phyloP scores from a whole-genome alignment of 2,888 invertebrate genomes.

The Gastrophysa polygoni region DNA sequence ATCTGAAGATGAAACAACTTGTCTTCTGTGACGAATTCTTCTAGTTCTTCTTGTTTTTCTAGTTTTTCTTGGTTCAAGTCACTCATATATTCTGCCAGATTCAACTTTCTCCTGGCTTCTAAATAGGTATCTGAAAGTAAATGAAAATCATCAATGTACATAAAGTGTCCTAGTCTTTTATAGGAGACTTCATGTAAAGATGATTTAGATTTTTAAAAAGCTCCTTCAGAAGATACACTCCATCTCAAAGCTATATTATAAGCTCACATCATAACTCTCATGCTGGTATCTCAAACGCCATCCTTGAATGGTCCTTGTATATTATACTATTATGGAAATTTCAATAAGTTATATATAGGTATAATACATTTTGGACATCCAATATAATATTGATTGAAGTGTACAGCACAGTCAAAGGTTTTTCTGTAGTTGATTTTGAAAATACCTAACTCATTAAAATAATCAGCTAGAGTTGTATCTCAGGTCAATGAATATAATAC shows the following conservation, averaged over 20 bases:
- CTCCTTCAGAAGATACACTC: too few species aligned
- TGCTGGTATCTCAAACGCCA: too few species aligned
- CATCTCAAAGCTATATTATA: too few species aligned
- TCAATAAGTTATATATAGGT: neutral
- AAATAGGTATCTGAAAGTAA: constrained; percentile 5
- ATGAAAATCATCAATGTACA: neutral
- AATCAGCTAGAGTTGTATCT: too few species aligned
- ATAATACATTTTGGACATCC: neutral
- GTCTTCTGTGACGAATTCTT: constrained; percentile 5
- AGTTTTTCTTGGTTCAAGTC: neutral
- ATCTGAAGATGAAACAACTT: constrained; percentile 9
- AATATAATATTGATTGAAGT: neutral
- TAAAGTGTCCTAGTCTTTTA: neutral
- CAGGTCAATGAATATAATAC: neutral
- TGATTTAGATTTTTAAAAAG: too few species aligned
- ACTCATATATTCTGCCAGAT: constrained; percentile 9
- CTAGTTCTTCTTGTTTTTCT: neutral
- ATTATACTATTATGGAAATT: too few species aligned
- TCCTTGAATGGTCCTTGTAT: too few species aligned
- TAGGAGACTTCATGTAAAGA: too few species aligned
- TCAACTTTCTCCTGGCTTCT: constrained; percentile 3
- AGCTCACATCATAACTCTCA: too few species aligned
- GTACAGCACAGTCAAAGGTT: too few species aligned
- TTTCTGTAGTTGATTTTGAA: too few species aligned
- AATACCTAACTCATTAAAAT: too few species aligned